Evolutionary conservation across 1,140 invertebrate genomes (phyloP).

Genomic region (Diploscapter pachys): DNA sequence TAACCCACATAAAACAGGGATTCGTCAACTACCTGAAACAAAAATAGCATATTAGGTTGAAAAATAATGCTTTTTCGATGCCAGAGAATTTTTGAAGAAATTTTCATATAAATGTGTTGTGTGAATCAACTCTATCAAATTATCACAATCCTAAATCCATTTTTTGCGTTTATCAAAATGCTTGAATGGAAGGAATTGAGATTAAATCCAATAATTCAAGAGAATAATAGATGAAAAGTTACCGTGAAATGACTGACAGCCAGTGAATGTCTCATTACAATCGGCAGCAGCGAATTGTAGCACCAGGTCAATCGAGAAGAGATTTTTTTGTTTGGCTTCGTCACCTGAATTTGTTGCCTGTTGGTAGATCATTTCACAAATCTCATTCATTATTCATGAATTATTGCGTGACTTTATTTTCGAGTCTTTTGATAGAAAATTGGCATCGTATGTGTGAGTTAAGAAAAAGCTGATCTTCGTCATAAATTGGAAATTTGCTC

Average conservation of each 20-base stretch:
- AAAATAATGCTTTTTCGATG: too few species aligned
- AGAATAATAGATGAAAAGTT: neutral
- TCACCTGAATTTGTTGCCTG: constrained; percentile 67
- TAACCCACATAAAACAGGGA: constrained; percentile 66
- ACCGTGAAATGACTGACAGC: constrained; percentile 43
- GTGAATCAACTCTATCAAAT: too few species aligned
- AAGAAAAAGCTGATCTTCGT: too few species aligned
- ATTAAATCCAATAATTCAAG: neutral
- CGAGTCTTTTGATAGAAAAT: too few species aligned
- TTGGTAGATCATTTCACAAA: constrained; percentile 61
- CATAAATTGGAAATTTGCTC: too few species aligned
- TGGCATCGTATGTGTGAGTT: too few species aligned
- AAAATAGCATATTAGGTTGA: neutral
- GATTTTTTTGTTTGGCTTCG: constrained; percentile 49
- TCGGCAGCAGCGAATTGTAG: constrained; percentile 51
- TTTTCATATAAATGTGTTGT: neutral
- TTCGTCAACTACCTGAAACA: constrained; percentile 45
- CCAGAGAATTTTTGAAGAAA: neutral
- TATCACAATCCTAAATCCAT: neutral
- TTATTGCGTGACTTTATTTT: too few species aligned
- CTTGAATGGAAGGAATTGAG: too few species aligned
- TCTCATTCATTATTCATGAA: too few species aligned
- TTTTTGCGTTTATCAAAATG: neutral
- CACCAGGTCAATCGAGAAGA: constrained; percentile 52
- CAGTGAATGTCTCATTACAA: constrained; percentile 48